Evolutionary conservation across 2,113 vertebrate genomes (phyloP).

Genomic region (Melierax canorus): DNA sequence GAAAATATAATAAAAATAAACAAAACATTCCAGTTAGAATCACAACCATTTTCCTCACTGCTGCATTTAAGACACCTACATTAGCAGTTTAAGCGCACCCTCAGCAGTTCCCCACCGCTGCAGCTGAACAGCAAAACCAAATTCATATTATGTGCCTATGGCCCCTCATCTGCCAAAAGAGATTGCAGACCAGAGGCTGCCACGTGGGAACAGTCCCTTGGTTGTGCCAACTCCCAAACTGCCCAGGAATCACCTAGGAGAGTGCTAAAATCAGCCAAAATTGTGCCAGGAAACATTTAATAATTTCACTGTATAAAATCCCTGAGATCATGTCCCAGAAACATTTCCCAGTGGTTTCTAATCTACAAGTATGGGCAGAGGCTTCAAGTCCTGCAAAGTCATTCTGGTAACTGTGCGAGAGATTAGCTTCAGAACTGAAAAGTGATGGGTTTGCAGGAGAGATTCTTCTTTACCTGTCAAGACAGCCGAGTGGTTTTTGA

Average conservation of each 20-base stretch:
- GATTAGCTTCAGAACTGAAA: not conserved
- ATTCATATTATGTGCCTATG: not conserved
- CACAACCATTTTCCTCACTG: not conserved
- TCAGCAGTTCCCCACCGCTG: rapidly evolving
- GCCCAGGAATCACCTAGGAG: not conserved
- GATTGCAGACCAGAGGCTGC: rapidly evolving
- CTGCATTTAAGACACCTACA: not conserved
- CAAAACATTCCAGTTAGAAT: not conserved
- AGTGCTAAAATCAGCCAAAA: not conserved
- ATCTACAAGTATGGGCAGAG: not conserved
- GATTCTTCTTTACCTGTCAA: not conserved
- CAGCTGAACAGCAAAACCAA: not conserved
- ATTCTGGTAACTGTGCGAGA: not conserved
- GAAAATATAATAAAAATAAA: not conserved
- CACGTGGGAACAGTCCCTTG: not conserved
- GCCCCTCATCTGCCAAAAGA: not conserved
- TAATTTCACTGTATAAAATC: not conserved
- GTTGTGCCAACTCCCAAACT: not conserved
- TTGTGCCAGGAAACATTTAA: not conserved
- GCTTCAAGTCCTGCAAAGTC: not conserved
- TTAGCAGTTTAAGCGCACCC: not conserved
- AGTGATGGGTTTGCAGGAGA: not conserved
- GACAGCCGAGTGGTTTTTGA: not conserved
- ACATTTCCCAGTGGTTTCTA: not conserved
- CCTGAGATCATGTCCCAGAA: not conserved